Conservation (phyloP, 2,113 vertebrate species). For the Edolisoma coerulescens region DNA sequence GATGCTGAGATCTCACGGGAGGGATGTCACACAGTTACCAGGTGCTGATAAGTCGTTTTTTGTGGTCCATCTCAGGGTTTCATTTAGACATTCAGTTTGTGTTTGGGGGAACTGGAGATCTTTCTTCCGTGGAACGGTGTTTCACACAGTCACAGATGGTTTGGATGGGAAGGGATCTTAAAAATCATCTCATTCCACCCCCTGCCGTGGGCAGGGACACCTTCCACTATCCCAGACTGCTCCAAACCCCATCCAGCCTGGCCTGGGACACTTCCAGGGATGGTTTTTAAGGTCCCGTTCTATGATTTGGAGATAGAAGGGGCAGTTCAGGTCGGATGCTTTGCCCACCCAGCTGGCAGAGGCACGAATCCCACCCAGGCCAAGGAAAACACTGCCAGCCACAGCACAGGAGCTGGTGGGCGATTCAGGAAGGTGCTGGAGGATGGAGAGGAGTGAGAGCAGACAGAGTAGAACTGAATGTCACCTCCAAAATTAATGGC, state of each 20-base stretch:
- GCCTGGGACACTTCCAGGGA: not conserved
- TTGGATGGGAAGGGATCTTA: not conserved
- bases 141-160: not conserved
- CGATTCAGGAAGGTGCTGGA: accelerated
- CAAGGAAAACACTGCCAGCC: not conserved
- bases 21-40: not conserved
- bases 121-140: not conserved
- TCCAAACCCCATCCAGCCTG: not conserved
- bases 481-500: not conserved
- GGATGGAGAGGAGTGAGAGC: not conserved
- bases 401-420: not conserved
- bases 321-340: accelerated
- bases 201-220: not conserved
- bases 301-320: not conserved
- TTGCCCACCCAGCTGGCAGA: not conserved
- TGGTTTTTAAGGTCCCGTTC: not conserved
- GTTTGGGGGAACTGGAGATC: not conserved
- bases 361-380: not conserved
- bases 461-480: not conserved
- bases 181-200: not conserved
- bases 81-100: not conserved
- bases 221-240: not conserved
- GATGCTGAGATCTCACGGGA: not conserved
- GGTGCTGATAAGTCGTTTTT: not conserved
- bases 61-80: not conserved